Percentiles rank a stretch among this genome's conserved stretches.
Conservation (phyloP, 2,888 invertebrate species). For the Pycnomerus fuliginosus region DNA sequence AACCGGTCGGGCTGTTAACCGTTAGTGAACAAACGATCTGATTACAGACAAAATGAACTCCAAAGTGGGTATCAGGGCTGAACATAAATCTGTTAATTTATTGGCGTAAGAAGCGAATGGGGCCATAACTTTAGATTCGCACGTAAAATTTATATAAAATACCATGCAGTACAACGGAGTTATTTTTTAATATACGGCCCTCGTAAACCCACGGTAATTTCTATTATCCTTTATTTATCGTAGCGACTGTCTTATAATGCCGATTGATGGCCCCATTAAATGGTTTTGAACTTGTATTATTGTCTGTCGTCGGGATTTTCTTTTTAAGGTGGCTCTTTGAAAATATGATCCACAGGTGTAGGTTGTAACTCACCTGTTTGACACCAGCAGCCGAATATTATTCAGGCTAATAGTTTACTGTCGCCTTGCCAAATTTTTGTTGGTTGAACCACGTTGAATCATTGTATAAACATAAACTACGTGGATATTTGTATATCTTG, state of each 20-base stretch:
- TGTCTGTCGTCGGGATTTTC: too few species aligned
- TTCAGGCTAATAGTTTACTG: too few species aligned
- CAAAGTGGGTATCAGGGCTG: slow-evolving; percentile 31
- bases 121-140: slow-evolving; percentile 30
- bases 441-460: too few species aligned
- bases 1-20: slow-evolving; percentile 34
- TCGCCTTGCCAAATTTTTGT: too few species aligned
- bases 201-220: slow-evolving; percentile 15
- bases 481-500: too few species aligned
- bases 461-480: too few species aligned
- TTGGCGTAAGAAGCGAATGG: slow-evolving; percentile 27
- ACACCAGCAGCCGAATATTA: too few species aligned
- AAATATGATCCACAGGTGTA: too few species aligned
- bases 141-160: slow-evolving; percentile 28
- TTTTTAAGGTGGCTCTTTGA: too few species aligned
- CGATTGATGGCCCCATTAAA: slow-evolving; percentile 11
- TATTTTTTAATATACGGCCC: slow-evolving; percentile 11
- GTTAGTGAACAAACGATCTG: slow-evolving; percentile 40
- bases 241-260: slow-evolving; percentile 7
- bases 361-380: too few species aligned
- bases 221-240: slow-evolving; percentile 23
- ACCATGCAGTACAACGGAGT: slow-evolving; percentile 4
- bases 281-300: too few species aligned
- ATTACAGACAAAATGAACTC: slow-evolving; percentile 35
- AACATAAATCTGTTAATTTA: slow-evolving; percentile 37